Base-by-base conservation (phyloP, 1,140 invertebrate genomes). In the Ooceraea biroi region DNA sequence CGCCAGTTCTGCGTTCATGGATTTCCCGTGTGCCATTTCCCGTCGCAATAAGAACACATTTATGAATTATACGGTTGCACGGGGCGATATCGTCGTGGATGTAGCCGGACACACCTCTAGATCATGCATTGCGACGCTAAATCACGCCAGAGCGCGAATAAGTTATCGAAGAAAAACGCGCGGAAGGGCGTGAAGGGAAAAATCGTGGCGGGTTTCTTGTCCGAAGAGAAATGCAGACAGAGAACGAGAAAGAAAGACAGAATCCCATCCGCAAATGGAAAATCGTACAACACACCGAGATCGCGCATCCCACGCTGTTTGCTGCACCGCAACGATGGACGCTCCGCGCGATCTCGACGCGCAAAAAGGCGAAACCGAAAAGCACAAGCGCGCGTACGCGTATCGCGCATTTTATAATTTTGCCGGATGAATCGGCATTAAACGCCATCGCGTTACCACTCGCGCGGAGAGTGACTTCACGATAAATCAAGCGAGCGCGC, bases 391-490 rank as follows among this genome's bases (percentile, higher is more conserved):
- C 48, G 69, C 22, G 69, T 27, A 36, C 66, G 69, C 60, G 52
- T 65, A 76, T 83, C 52, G 57, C 41, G 57, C 52, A 76, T 88
- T 88, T 89, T 85, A 88, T 88, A 85, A 88, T 88, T 88, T 82
- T 85, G 44, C 71, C 74, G 85, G 82, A 88, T 88, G 87, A 88
- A 88, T 88, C 46, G 85, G 87, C 87, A 87, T 87, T 76, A 87
- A 84, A 27, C 50, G 3, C 48, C 58, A 74, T 82, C 60, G 77
- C 71, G 82, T 52, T 44, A 60, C 69, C 82, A 73, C 60, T 83
- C 66, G 73, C 58, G 27, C 57, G 36, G 25, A 10, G 58, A 69
- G 63, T 88, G 87, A 88, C 87, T 84, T 60, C 44, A 73, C 85
- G 65, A 61, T 68, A 73, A 71, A 63, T 68, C 83, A 63, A 73